Base-by-base conservation (phyloP, 2,113 vertebrate species). In the Rhinoderma darwinii region DNA sequence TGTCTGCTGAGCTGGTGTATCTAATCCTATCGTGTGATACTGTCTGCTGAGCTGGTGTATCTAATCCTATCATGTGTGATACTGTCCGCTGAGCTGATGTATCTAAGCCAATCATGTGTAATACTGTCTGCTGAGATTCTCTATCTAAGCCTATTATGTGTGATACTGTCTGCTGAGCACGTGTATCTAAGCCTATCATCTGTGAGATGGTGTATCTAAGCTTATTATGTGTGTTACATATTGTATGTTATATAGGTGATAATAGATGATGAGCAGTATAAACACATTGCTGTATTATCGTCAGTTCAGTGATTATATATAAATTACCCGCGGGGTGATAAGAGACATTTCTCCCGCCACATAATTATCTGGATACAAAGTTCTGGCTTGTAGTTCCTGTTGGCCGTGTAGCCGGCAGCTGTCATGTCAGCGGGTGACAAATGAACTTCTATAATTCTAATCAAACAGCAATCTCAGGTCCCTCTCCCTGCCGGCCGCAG, bases 361-460 rank as follows among this genome's bases (percentile, higher is more conserved):
- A 54, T 51, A 79, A 79, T 56, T 56, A 56, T 56, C 30, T 37
- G 50, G 76, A 79, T 56, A 79, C 27, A 79, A 54, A 79, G 51
- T 56, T 78, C 75, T 78, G 43, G 32, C 39, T 39, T 78, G 75
- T 35, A 35, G 44, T 54, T 79, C 76, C 76, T 79, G 50, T 56
- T 56, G 30, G 20, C 72, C 35, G 10, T 5, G 22, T 30, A 1
- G 22, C n/a, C 5, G 25, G 50, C 18, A 25, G 18, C 50, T 77
- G 75, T 50, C n/a, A 51, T 51, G 37, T 73, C 70, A 74, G 41
- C 25, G 37, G 68, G 39, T 79, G 76, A 79, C 43, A 56, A 37
- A 79, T 56, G 5, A 56, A 37, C 76, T 56, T 22, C 50, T 35
- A 56, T 35, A 56, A 79, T 56, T 51, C 50, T 56, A 79, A 79